These are phyloP conservation scores for Drosophila auraria DNA, from an alignment of 1,140 invertebrate genomes.

Conservation along the genomic window DNA sequence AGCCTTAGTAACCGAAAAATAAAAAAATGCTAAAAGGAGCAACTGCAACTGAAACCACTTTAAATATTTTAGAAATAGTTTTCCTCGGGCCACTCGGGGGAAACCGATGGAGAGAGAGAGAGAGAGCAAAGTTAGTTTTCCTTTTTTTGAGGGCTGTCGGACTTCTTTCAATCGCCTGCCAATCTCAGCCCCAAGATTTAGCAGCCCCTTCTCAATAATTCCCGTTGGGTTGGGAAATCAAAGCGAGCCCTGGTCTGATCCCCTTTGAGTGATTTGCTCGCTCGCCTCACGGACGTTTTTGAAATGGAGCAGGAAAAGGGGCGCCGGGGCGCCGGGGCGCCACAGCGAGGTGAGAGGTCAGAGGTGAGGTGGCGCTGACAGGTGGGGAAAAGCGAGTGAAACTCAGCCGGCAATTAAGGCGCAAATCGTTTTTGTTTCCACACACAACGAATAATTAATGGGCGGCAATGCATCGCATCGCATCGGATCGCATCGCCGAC, in stretches of 20 bases:
- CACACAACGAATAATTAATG: conserved; percentile 50
- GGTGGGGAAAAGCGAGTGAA: conserved; percentile 38
- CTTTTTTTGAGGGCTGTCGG: conserved; percentile 12
- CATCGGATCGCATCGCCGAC: conserved; percentile 5
- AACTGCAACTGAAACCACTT: conserved; percentile 4
- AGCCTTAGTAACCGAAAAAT: neutral
- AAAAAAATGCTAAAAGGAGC: neutral
- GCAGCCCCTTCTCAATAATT: conserved; percentile 47
- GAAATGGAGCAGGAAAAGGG: conserved; percentile 38
- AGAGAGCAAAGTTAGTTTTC: conserved; percentile 22
- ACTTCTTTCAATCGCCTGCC: conserved; percentile 32
- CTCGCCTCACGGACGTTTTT: conserved; percentile 53
- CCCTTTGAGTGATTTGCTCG: conserved; percentile 68
- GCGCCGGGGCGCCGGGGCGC: neutral
- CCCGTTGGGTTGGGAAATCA: conserved; percentile 53
- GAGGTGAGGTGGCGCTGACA: conserved; percentile 10
- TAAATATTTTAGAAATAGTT: conserved; percentile 45
- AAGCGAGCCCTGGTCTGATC: conserved; percentile 51
- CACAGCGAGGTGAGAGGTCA: neutral
- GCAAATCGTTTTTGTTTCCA: conserved; percentile 49
- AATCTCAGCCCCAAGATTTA: conserved; percentile 29
- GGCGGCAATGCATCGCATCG: conserved; percentile 4
- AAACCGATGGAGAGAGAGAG: neutral
- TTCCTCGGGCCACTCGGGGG: conserved; percentile 7
- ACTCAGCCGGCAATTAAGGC: conserved; percentile 48